Conservation (phyloP, 2,888 invertebrate species). For the Euplexia lucipara region DNA sequence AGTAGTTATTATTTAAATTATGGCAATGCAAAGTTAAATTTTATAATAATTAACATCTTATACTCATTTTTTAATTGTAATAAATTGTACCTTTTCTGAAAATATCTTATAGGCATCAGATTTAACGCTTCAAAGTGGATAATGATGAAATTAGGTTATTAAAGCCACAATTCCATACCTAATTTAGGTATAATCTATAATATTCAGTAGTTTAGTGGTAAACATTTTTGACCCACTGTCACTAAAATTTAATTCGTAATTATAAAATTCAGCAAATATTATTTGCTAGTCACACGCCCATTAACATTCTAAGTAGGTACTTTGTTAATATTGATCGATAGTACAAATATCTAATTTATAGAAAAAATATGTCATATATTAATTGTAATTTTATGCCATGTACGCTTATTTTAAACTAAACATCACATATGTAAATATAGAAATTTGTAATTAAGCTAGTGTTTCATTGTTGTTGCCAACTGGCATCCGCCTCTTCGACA, state of each 20-base stretch:
- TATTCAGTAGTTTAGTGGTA: conserved; percentile 76
- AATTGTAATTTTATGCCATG: conserved; percentile 90
- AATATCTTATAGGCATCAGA: conserved; percentile 74
- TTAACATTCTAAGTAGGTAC: conserved; percentile 88
- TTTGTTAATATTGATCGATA: conserved; percentile 89
- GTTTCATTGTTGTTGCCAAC: conserved; percentile 72
- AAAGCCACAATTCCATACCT: conserved; percentile 82
- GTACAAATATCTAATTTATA: conserved; percentile 91
- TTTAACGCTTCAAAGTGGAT: conserved; percentile 78
- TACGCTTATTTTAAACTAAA: conserved; percentile 91
- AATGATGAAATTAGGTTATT: conserved; percentile 71
- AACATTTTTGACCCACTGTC: conserved; percentile 86
- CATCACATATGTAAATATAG: conserved; percentile 90
- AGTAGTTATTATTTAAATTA: conserved; percentile 78
- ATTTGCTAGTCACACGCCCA: conserved; percentile 90
- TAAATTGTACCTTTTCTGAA: conserved; percentile 77
- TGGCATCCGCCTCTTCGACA: conserved; percentile 19
- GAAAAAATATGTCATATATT: conserved; percentile 89
- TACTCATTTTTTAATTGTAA: conserved; percentile 84
- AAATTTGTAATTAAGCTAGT: conserved; percentile 85
- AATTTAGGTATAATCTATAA: conserved; percentile 81
- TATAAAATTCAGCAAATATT: conserved; percentile 84
- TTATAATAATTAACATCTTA: conserved; percentile 78
- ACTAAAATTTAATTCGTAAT: conserved; percentile 81
- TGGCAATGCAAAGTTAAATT: conserved; percentile 74